These are phyloP conservation scores for Otus scops DNA, from an alignment of 2,797 vertebrate species.

Conservation along the genomic window DNA sequence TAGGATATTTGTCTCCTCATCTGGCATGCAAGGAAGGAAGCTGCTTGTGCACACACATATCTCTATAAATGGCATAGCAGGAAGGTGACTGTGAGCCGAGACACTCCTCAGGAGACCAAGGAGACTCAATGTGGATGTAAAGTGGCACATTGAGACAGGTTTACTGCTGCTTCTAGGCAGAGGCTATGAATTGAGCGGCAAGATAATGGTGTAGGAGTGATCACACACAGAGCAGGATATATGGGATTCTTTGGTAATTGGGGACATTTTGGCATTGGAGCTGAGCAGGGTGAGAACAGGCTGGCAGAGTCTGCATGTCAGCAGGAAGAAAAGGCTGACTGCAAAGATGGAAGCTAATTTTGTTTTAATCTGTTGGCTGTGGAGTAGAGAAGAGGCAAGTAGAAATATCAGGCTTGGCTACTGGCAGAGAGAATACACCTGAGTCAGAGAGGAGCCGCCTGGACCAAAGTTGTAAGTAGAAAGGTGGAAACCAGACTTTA, in stretches of 20 bases:
- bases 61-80: not conserved
- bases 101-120: constrained; percentile 31
- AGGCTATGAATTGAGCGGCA: constrained; percentile 25
- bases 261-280: constrained; percentile 50
- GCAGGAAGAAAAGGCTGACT: not conserved
- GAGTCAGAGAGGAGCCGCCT: constrained; percentile 27
- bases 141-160: constrained; percentile 37
- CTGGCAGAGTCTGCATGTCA: not conserved
- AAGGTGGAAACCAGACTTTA: constrained; percentile 63
- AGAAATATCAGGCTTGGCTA: constrained; percentile 38
- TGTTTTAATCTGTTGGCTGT: constrained; percentile 41
- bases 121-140: constrained; percentile 24
- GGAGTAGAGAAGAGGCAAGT: constrained; percentile 27
- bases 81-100: not conserved
- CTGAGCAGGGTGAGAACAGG: constrained; percentile 41
- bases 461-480: constrained; percentile 65
- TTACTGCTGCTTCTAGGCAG: constrained; percentile 46
- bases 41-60: not conserved
- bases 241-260: constrained; percentile 62
- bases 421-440: constrained; percentile 41
- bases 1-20: not conserved
- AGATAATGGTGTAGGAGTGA: constrained; percentile 44
- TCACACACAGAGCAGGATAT: constrained; percentile 37
- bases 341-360: constrained; percentile 48
- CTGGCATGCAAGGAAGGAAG: not conserved